Evolutionary conservation across 2,113 vertebrate species (phyloP), one percentile per base, ranked within the genome.

Genomic region (Calidris pygmaea): DNA sequence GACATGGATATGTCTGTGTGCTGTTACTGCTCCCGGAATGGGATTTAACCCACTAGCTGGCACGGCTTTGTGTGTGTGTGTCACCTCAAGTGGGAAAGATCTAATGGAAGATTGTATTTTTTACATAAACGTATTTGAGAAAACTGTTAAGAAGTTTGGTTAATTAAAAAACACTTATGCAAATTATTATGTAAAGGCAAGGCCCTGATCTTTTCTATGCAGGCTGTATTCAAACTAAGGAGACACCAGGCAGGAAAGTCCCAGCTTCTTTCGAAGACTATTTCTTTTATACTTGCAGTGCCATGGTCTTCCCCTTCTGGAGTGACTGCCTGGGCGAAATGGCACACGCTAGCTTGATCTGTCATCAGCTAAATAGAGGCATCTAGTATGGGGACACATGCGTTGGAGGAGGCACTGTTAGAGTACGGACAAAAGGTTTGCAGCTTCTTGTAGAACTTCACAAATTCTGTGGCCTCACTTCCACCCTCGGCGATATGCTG

Each of bases 61-160:
- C 37, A 26, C 0, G 0, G 16, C 78, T 47, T 10, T 87, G 48
- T 29, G 9, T 48, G n/a, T 0, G 0, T 59, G 27, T 63, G 20
- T 34, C 65, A 62, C 7, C 2, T 73, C 45, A 56, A 52, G 63
- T 52, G 47, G 39, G 65, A 35, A 85, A 89, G 34, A 79, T 24
- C 23, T 72, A 81, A 68, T 1, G 5, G 53, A 71, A 63, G 11
- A 71, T 9, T 62, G 24, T 60, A 30, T 8, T 39, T 80, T 92
- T 91, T 50, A 39, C 37, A 50, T 53, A 47, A 45, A 79, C 30
- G 12, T 20, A 59, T 65, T 81, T 60, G 52, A 87, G 45, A 72
- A 85, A 83, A 73, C 73, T 73, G 14, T 53, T 68, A 29, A 48
- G 21, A 79, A 73, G 4, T 55, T 47, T 48, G 8, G 34, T 78